Evolutionary conservation across 2,113 vertebrate species (phyloP), one percentile per base, ranked within the genome.

Genomic region (Dissostichus mawsoni): DNA sequence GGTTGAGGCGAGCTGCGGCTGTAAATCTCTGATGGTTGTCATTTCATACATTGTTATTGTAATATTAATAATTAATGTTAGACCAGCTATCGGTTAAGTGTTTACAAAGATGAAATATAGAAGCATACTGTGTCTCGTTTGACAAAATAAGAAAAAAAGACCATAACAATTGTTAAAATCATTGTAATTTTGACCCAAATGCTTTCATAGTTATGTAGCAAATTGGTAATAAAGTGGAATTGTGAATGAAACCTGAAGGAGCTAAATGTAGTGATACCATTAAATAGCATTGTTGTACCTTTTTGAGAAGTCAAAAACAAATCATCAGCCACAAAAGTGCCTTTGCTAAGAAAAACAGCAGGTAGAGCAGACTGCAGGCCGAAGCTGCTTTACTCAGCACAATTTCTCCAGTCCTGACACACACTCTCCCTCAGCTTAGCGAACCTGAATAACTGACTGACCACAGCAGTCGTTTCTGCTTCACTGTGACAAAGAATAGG

Each of bases 401-500:
- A 50, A 41, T 41, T 41, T 41, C 36, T 45, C 50, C 55, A 59
- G 41, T 55, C 50, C 88, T 52, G 14, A 29, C 29, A 47, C 64
- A 52, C 58, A 65, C 11, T 33, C 55, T 59, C 65, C 64, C 25
- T 58, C 50, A 72, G 63, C 70, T 68, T 63, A 76, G 72, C 13
- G 17, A 65, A 36, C 56, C 66, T 29, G 63, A 77, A 53, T 44
- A 47, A 84, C 33, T 56, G 82, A 87, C 64, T 84, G 79, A 78
- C 80, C 62, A 16, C 81, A 81, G 85, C 23, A 8, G 59, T 53
- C 25, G 69, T 41, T 77, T 23, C 63, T 58, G 58, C 63, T 81
- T 59, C 2, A n/a, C 51, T 83, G 64, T 82, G 90, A 78, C 74
- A 77, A 71, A 86, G 79, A 82, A 67, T 83, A 76, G 74, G 66